Conservation (phyloP, 2,888 invertebrate genomes). For the Caenorhabditis imperialis region DNA sequence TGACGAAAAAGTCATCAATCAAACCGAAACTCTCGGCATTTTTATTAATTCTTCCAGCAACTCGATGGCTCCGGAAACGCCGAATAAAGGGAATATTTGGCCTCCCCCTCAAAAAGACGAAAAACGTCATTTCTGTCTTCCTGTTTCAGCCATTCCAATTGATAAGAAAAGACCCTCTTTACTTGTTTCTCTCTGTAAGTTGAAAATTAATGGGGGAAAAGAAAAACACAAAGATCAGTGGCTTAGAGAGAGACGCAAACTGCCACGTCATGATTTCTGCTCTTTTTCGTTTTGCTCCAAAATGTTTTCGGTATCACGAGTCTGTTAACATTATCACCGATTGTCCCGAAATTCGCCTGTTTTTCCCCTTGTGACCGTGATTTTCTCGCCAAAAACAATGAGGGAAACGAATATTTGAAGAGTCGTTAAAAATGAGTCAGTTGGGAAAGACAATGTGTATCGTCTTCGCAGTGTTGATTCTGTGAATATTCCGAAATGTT, state of each 20-base stretch:
- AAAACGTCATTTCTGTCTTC: too few species aligned
- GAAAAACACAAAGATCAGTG: conserved; percentile 42
- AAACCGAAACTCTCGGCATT: too few species aligned
- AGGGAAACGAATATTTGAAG: too few species aligned
- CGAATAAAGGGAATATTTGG: too few species aligned
- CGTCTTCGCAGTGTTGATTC: conserved; percentile 32
- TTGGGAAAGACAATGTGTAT: conserved; percentile 33
- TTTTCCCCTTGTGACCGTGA: conserved; percentile 24
- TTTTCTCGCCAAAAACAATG: not conserved
- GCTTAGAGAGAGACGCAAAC: conserved; percentile 22
- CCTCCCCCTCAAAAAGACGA: too few species aligned
- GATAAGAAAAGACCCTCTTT: too few species aligned
- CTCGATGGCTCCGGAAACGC: too few species aligned
- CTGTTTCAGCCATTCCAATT: too few species aligned
- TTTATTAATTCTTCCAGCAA: too few species aligned
- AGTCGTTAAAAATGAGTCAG: conserved; percentile 25
- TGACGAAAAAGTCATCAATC: too few species aligned
- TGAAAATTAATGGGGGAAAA: too few species aligned
- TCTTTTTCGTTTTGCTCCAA: conserved; percentile 23
- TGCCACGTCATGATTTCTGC: conserved; percentile 42
- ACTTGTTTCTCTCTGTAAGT: not conserved
- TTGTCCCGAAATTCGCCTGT: conserved; percentile 28
- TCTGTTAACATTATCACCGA: conserved; percentile 7
- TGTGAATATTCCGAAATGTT: conserved; percentile 3
- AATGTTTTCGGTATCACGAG: conserved; percentile 9